Evolutionary conservation across 2,888 invertebrate genomes (phyloP), one percentile per base, ranked within the genome.

Genomic region (Agrenia bidenticulata): DNA sequence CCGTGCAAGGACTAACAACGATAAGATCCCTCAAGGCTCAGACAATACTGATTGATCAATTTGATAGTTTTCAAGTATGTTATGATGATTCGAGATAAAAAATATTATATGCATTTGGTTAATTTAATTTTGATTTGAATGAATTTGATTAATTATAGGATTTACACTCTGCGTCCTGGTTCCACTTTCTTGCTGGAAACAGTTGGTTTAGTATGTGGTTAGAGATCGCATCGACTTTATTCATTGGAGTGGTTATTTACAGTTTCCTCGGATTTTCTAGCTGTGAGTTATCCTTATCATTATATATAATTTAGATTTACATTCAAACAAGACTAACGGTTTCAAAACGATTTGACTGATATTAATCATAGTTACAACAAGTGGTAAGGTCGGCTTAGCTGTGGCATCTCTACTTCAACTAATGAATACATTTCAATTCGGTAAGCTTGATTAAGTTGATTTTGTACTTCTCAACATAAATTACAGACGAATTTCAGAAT

Each of bases 131-230:
- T n/a, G n/a, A n/a, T n/a, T n/a, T n/a, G n/a, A n/a, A n/a, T n/a
- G n/a, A n/a, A n/a, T n/a, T n/a, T n/a, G n/a, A n/a, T n/a, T n/a
- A n/a, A n/a, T 63, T 50, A n/a, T 49, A 70, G 69, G 67, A 73
- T 50, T n/a, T 57, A 4, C 94, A 97, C 78, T 92, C 94, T 61
- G 90, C 95, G 1, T 89, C 96, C 7, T 97, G 92, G 89, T 96
- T 88, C 79, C 83, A 93, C 77, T 94, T 94, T 80, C 87, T 98
- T 61, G 86, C 91, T 0, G 89, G 92, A 4, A 91, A 92, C 19
- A 87, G 96, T 68, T 95, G 97, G 75, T 94, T 98, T 78, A 96
- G 94, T 0, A 90, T 94, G 78, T 92, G 92, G 86, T 81, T 98
- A 77, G 98, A 98, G 79, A 83, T 92, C 73, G 86, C 94, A 59